Evolutionary conservation across 2,797 vertebrate species (phyloP).

Genomic region (Argyrosomus regius): DNA sequence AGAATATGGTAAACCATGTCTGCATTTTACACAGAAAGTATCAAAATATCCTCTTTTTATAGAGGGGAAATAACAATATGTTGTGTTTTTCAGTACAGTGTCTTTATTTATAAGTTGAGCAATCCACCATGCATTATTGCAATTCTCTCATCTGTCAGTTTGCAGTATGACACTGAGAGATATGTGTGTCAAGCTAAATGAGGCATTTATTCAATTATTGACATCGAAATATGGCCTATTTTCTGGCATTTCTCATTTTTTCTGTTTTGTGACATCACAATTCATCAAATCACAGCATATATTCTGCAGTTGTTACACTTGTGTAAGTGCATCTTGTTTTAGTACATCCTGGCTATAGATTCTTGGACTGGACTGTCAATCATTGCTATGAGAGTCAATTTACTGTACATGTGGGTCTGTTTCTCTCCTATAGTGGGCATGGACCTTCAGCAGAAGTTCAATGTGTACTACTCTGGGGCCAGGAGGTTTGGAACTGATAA

Average conservation of each 20-base stretch:
- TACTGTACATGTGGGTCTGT: neutral
- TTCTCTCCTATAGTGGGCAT: slow-evolving; percentile 88
- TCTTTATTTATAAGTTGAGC: slow-evolving; percentile 2
- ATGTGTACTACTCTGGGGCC: slow-evolving; percentile 85
- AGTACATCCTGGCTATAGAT: neutral
- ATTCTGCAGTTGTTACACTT: neutral
- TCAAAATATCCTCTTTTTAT: neutral
- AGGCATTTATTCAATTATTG: neutral
- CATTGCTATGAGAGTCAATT: neutral
- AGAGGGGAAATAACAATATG: neutral
- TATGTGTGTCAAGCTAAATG: neutral
- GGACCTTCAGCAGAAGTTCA: slow-evolving; percentile 91
- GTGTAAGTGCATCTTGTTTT: neutral
- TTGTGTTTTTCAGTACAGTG: neutral
- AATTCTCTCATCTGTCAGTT: neutral
- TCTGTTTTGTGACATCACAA: neutral
- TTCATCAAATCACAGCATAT: neutral
- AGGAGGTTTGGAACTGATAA: slow-evolving; percentile 75
- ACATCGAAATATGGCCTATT: no score
- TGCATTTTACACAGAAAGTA: neutral
- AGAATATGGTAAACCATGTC: slow-evolving; percentile 89
- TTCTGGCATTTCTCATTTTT: neutral
- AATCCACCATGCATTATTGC: neutral
- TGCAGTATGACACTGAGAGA: neutral
- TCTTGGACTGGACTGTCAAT: neutral